Conservation (phyloP, 2,113 vertebrate species). For the Pachypanchax playfairii region DNA sequence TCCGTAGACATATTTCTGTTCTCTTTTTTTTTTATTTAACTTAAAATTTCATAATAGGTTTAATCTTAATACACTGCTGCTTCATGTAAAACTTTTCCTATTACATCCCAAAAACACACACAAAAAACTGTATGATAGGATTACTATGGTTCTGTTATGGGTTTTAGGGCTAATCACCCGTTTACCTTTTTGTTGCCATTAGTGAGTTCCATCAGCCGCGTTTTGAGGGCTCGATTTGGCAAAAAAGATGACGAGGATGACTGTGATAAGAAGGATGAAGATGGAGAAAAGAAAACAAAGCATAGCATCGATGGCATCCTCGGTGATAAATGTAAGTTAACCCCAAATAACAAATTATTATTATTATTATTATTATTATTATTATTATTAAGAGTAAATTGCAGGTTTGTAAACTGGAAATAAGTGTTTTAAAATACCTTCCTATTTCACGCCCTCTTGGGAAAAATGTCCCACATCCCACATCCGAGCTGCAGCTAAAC, state of each 20-base stretch:
- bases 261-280: constrained; percentile 97
- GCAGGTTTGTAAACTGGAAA: constrained; percentile 56
- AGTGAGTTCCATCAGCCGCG: constrained; percentile 99
- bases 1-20: constrained; percentile 16
- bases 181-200: constrained; percentile 79
- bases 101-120: constrained; percentile 54
- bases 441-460: constrained; percentile 65
- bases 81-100: constrained; percentile 61
- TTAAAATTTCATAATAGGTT: background rate
- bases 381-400: constrained; percentile 51
- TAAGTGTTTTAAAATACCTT: constrained; percentile 60
- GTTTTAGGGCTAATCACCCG: constrained; percentile 74
- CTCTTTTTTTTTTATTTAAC: constrained; percentile 11
- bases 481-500: constrained; percentile 62
- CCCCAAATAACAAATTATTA: constrained; percentile 65
- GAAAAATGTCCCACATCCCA: constrained; percentile 61
- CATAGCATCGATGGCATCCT: constrained; percentile 99
- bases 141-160: constrained; percentile 72
- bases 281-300: constrained; percentile 98
- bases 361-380: constrained; percentile 62
- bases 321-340: constrained; percentile 96
- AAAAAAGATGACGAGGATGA: constrained; percentile 98
- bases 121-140: constrained; percentile 65
- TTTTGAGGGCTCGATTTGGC: constrained; percentile 99
- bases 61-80: constrained; percentile 32